Evolutionary conservation across 2,797 vertebrate genomes (phyloP), one percentile per base, ranked within the genome.

Genomic region (Syngnathus acus): DNA sequence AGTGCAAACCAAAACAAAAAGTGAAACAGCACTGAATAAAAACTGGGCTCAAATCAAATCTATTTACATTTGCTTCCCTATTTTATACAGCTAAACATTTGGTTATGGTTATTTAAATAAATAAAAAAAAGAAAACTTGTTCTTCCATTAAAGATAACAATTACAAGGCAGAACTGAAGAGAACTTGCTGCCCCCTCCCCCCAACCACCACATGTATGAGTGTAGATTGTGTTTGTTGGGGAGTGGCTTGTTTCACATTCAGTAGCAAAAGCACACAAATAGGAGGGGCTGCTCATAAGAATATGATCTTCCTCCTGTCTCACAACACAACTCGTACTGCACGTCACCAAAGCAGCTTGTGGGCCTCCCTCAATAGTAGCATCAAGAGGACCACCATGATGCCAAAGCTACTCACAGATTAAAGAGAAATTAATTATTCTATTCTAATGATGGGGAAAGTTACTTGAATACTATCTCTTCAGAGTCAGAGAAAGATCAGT

Each of bases 11-110:
- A 78, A 81, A 73, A 78, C 53, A 48, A 16, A 64, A 50, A 75
- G 70, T 84, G 77, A 84, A 79, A 66, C 64, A 83, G 81, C 83
- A 78, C 84, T 84, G 72, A 67, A 86, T 84, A 83, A 82, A 84
- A 81, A 82, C 66, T 77, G 79, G 80, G 67, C 51, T 79, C 71
- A 81, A 84, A 85, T 78, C 72, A 74, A 84, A 88, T 72, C 70
- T 89, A 89, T 89, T 77, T 90, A 91, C 85, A 86, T 73, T 68
- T 68, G 71, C 65, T 68, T 65, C 62, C n/a, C 51, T 61, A 71
- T 73, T 82, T 80, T 86, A 87, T 75, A 84, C 75, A 82, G 82
- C 77, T 82, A 82, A 88, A 89, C 72, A 77, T 86, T 88, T 87
- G 81, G 81, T 85, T 83, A 85, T 82, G 83, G 64, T 43, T 66